Base-by-base conservation (phyloP, 92 coral and sea anemone genomes). In the Parazoanthus swiftii region DNA sequence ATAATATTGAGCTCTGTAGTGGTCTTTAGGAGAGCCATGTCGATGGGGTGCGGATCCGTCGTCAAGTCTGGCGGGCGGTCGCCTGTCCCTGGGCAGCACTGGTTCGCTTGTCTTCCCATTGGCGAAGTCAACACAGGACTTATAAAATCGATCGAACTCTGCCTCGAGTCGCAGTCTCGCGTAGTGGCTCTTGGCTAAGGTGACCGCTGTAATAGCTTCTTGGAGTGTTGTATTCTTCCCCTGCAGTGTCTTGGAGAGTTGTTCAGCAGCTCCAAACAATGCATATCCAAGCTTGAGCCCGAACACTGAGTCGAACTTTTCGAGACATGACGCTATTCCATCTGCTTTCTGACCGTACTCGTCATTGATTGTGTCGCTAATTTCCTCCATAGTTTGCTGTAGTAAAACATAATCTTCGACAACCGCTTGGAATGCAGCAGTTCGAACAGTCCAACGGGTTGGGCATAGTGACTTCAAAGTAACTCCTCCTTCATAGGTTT, bases 61-160 rank as follows among this genome's bases (percentile, higher is more conserved):
- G 39, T 91, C 88, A 66, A 91, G 72, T 73, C 89, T 79, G 70
- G 93, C 88, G 72, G 93, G 89, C 50, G 79, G 73, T 91, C 89
- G 72, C 66, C 91, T 42, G 76, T 91, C 89, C 81, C 78, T 85
- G 66, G 85, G 89, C 80, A 88, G 86, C 48, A 66, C 85, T n/a
- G 42, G 42, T 39, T 39, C 42, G 42, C 42, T 39, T 39, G 42
- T 39, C 42, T 39, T 39, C 42, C 42, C 42, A 39, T 39, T 39
- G 42, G 42, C 42, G 42, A 39, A 39, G 42, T 39, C 42, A 39
- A 39, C 42, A 39, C 42, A 39, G 42, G 42, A 39, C 42, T 39
- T 39, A 39, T 39, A 39, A 39, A 39, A 1, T 39, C 42, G 42
- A 38, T 38, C 42, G 42, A 38, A 38, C 42, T 38, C 42, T 38